phyloP scores from a whole-genome alignment of 2,888 invertebrate genomes.

The Ashinkailepas kermadecensis region DNA sequence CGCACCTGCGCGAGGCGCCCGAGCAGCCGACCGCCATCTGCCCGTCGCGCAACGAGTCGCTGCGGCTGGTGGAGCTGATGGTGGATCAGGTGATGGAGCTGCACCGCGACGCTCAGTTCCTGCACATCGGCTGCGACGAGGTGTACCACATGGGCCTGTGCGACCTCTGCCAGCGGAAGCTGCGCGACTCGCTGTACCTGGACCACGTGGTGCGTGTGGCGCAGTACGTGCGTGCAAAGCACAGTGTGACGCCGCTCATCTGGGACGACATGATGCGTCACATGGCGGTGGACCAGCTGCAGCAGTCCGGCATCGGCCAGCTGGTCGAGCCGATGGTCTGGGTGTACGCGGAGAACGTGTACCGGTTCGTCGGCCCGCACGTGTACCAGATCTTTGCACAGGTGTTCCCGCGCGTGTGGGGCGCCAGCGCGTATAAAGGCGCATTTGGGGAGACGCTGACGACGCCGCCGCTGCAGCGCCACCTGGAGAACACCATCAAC shows the following conservation, averaged over 20 bases:
- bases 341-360: conserved; percentile 60
- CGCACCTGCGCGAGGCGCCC: conserved; percentile 57
- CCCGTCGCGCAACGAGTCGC: conserved; percentile 43
- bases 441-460: conserved; percentile 63
- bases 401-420: conserved; percentile 61
- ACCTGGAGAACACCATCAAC: conserved; percentile 60
- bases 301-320: conserved; percentile 54
- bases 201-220: conserved; percentile 55
- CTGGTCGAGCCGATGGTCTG: conserved; percentile 72
- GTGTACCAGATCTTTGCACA: conserved; percentile 50
- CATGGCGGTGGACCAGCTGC: conserved; percentile 52
- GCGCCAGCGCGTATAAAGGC: conserved; percentile 66
- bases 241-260: conserved; percentile 56
- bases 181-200: conserved; percentile 52
- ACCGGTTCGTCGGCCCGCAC: conserved; percentile 40
- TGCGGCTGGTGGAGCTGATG: conserved; percentile 39
- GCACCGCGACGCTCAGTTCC: conserved; percentile 39
- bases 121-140: conserved; percentile 49
- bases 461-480: conserved; percentile 58
- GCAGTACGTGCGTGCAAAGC: conserved; percentile 50
- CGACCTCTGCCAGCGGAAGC: conserved; percentile 39
- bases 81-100: conserved; percentile 40
- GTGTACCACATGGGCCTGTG: conserved; percentile 35
- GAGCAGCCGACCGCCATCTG: conserved; percentile 54
- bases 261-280: conserved; percentile 76